Evolutionary conservation across 2,113 vertebrate genomes (phyloP).

Genomic region (Patagioenas fasciata): DNA sequence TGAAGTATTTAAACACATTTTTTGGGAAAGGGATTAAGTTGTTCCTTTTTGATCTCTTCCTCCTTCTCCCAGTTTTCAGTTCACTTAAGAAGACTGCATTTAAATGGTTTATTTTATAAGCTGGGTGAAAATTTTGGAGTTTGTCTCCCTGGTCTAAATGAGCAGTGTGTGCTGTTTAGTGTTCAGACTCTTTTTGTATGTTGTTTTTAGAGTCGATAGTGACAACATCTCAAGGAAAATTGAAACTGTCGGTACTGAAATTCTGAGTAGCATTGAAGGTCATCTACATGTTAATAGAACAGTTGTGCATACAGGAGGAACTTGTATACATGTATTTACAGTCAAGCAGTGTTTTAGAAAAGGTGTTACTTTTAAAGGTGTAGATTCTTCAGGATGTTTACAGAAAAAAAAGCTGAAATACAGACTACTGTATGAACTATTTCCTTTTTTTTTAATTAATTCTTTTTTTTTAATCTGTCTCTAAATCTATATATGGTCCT

Average conservation of each 20-base stretch:
- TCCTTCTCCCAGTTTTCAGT: background rate
- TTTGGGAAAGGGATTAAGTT: background rate
- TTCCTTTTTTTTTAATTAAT: background rate
- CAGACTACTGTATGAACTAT: background rate
- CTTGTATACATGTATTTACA: background rate
- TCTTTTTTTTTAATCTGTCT: background rate
- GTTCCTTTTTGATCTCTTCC: background rate
- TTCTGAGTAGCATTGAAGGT: background rate
- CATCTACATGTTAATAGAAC: background rate
- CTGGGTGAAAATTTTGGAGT: background rate
- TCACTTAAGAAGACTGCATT: rapidly evolving
- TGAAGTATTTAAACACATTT: background rate
- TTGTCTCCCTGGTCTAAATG: background rate
- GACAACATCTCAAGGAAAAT: background rate
- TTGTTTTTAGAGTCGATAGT: background rate
- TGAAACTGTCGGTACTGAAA: background rate
- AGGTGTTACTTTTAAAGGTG: background rate
- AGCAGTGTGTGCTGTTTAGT: background rate
- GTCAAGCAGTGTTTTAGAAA: background rate
- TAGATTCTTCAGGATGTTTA: background rate
- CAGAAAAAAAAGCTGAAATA: background rate
- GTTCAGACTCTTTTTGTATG: background rate
- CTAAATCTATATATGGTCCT: background rate
- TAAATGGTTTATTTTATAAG: background rate
- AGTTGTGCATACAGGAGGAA: background rate